Conservation (phyloP, 23 tunicate species). For the Oikopleura albicans region DNA sequence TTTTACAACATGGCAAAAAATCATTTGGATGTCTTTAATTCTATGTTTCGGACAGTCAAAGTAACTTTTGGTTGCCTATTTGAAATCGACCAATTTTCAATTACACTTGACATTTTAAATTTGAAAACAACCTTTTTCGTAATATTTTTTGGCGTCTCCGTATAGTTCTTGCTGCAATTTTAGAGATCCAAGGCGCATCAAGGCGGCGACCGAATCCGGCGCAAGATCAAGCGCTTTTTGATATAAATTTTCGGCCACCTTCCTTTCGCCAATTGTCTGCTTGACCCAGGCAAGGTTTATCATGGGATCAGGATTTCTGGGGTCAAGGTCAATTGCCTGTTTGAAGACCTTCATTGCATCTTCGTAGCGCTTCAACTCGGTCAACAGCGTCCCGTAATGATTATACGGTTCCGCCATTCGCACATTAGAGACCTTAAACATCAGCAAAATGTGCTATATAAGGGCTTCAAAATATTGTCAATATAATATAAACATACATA, state of each 20-base stretch:
- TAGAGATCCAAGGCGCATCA: not conserved
- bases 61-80: no score
- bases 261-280: not conserved
- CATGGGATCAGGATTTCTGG: not conserved
- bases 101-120: no score
- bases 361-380: not conserved
- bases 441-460: not conserved
- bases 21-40: no score
- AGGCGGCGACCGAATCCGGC: not conserved
- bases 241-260: not conserved
- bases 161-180: not conserved
- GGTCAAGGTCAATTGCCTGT: not conserved
- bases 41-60: no score
- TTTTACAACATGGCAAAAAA: no score
- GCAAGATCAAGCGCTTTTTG: no score
- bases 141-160: not conserved
- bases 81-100: no score
- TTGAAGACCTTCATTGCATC: not conserved
- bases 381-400: not conserved
- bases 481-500: no score
- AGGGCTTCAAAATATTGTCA: no score
- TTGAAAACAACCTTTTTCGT: no score
- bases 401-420: not conserved
- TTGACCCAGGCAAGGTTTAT: slow-evolving; percentile 5
- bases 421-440: not conserved